phyloP scores from a whole-genome alignment of 2,113 vertebrate species.

The Protobothrops mucrosquamatus region DNA sequence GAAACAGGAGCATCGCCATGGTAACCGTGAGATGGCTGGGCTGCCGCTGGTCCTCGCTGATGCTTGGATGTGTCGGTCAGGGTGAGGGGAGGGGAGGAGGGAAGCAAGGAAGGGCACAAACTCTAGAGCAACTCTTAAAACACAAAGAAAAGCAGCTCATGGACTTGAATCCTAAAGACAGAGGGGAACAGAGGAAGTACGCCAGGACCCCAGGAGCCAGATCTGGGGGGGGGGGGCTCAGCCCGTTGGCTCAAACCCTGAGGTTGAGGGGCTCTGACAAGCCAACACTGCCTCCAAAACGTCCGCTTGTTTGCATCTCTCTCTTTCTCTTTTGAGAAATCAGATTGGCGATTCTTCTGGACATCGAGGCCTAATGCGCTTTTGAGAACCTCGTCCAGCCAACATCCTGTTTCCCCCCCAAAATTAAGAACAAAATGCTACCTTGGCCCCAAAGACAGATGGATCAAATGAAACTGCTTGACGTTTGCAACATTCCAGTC shows the following conservation, averaged over 20 bases:
- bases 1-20: conserved; percentile 32
- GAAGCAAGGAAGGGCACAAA: not conserved
- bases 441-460: not conserved
- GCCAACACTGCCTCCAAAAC: not conserved
- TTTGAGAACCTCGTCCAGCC: not conserved
- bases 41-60: conserved; percentile 47
- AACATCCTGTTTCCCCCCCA: not conserved
- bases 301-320: not conserved
- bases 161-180: fast-evolving
- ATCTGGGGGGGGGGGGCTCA: not conserved
- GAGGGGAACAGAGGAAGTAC: not conserved
- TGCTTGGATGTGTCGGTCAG: conserved; percentile 11
- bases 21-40: conserved; percentile 48
- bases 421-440: not conserved
- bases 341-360: not conserved
- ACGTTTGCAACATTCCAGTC: not conserved
- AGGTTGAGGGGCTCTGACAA: not conserved
- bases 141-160: not conserved
- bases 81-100: not conserved
- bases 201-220: not conserved
- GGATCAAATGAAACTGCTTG: not conserved
- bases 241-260: no score
- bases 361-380: not conserved
- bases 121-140: not conserved
- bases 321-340: not conserved